Evolutionary conservation across 2,888 invertebrate genomes (phyloP).

Genomic region (Amblyjoppa fuscipennis): DNA sequence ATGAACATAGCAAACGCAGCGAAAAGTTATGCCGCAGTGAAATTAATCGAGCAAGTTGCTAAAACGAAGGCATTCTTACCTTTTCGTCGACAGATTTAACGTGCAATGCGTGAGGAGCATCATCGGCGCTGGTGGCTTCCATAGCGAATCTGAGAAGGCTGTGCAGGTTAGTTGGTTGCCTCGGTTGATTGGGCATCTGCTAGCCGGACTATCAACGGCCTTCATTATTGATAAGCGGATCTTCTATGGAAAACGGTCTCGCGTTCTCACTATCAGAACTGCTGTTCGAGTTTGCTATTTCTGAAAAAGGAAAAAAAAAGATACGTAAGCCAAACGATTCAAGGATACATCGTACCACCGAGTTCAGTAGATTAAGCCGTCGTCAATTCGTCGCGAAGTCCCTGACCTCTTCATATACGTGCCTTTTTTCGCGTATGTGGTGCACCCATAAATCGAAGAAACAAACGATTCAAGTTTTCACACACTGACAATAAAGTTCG

Average conservation of each 20-base stretch:
- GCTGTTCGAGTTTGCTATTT: slow-evolving; percentile 67
- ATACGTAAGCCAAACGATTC: background rate
- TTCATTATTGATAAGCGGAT: slow-evolving; percentile 72
- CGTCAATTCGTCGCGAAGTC: background rate
- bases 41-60: background rate
- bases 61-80: slow-evolving; percentile 82
- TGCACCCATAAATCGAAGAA: slow-evolving; percentile 78
- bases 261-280: slow-evolving; percentile 67
- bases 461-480: slow-evolving; percentile 50
- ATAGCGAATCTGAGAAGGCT: slow-evolving; percentile 91
- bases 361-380: background rate
- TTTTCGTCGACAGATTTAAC: slow-evolving; percentile 89
- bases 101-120: slow-evolving; percentile 86
- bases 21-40: too few species aligned
- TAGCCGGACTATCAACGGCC: slow-evolving; percentile 61
- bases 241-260: slow-evolving; percentile 81
- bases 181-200: slow-evolving; percentile 78
- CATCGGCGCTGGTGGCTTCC: slow-evolving; percentile 89
- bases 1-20: too few species aligned
- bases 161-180: slow-evolving; percentile 85
- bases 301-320: slow-evolving; percentile 54
- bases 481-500: background rate
- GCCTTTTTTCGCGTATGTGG: slow-evolving; percentile 74
- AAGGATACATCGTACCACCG: background rate
- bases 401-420: slow-evolving; percentile 79